Evolutionary conservation across 1,140 invertebrate genomes (phyloP), one percentile per base, ranked within the genome.

Genomic region (Nebria ingens): DNA sequence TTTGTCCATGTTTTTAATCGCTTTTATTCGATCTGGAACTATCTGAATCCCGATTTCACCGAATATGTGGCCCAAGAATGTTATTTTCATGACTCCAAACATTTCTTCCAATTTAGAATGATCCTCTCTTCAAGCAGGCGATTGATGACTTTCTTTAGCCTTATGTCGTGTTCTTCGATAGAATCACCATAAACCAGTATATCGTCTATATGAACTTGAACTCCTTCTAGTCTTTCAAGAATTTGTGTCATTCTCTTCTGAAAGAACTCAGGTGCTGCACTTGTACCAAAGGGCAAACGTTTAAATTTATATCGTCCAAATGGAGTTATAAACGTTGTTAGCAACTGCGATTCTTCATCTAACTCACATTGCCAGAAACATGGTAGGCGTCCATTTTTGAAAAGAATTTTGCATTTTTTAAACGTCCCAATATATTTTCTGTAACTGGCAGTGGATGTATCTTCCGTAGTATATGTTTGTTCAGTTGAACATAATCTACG

Each of bases 401-500:
- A 59, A 64, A 66, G 40, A 55, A 21, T 56, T 57, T 21, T 19
- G 25, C 56, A 15, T 51, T 56, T 2, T 20, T 57, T 53, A 63
- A 50, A 38, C 49, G 12, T 9, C 57, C 59, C 20, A 65, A 51
- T 17, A 60, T 58, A 34, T 60, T 50, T 50, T 67, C 58, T 21
- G 65, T 55, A 38, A 63, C 61, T 20, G 54, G 56, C 20, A 67
- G 55, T 19, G 64, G 66, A 51, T 65, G 56, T 6, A 57, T 58
- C 15, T 62, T 60, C 9, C 68, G 45, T 29, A 60, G 52, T 19
- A 69, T 58, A 52, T 56, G 62, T 21, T 59, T 54, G 55, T 71
- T 71, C 6, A 70, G 55, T 17, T 54, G 15, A 19, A 59, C 68
- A 3, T 65, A 69, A 54, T 75, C 74, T 6, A 69, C 68, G 55